Conservation (phyloP, 2,888 invertebrate species). For the Cephus spinipes region DNA sequence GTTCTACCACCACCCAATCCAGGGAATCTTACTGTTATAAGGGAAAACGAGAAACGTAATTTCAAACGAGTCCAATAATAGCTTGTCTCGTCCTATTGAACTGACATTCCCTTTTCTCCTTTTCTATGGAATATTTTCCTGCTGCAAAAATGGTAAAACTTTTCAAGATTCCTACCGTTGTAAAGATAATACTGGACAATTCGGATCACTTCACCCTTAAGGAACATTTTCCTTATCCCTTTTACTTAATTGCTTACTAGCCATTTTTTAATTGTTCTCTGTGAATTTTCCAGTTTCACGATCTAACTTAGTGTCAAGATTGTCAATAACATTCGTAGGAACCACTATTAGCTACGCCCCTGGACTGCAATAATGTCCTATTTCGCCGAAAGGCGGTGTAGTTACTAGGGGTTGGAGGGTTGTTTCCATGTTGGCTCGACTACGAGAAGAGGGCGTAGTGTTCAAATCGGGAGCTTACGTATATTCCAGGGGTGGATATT, state of each 20-base stretch:
- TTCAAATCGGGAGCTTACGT: constrained; percentile 31
- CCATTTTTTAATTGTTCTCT: neutral
- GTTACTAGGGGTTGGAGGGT: constrained; percentile 14
- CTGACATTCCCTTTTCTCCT: neutral
- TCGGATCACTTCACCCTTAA: neutral
- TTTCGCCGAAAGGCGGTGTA: constrained; percentile 11
- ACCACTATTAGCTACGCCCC: constrained; percentile 19
- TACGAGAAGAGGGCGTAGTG: constrained; percentile 21
- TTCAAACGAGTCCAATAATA: constrained; percentile 34
- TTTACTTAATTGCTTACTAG: neutral
- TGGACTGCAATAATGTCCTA: constrained; percentile 37
- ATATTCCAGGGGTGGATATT: neutral
- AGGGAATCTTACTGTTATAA: neutral
- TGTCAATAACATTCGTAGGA: neutral
- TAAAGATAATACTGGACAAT: neutral
- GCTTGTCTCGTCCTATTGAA: neutral
- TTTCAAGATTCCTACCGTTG: neutral
- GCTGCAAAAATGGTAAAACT: neutral
- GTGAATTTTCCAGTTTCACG: neutral
- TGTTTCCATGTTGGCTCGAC: neutral
- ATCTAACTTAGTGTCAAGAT: neutral
- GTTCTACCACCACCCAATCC: neutral
- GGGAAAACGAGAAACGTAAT: constrained; percentile 33
- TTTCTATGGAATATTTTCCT: neutral
- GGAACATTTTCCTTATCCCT: neutral